These are phyloP conservation scores for Centrocercus urophasianus DNA, from an alignment of 2,113 vertebrate genomes.

Conservation along the genomic window DNA sequence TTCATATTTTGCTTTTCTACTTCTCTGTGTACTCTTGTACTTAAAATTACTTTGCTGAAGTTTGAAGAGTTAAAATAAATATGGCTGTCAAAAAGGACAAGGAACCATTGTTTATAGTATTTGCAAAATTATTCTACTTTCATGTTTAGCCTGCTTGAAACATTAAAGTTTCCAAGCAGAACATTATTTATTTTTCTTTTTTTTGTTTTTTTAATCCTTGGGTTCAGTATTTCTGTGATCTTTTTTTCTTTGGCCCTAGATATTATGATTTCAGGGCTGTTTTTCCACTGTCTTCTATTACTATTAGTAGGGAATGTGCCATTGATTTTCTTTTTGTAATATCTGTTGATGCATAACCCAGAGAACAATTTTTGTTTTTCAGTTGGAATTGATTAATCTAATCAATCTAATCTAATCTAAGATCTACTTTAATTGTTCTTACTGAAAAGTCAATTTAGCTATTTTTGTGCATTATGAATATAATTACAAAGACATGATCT, in stretches of 20 bases:
- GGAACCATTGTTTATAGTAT: background rate
- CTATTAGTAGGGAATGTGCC: background rate
- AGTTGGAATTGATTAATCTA: background rate
- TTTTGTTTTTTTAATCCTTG: background rate
- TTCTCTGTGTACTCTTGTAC: background rate
- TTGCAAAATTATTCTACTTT: background rate
- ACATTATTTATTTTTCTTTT: background rate
- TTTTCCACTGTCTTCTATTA: background rate
- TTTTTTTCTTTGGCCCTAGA: background rate
- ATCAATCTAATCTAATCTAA: background rate
- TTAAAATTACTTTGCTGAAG: background rate
- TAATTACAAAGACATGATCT: background rate
- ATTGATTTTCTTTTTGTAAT: background rate
- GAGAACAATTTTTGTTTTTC: background rate
- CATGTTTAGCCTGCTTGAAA: background rate
- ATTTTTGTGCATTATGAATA: background rate
- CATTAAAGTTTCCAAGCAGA: background rate
- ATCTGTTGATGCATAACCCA: background rate
- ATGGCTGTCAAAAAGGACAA: background rate
- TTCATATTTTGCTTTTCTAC: background rate
- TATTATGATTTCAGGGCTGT: background rate
- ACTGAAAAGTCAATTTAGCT: background rate
- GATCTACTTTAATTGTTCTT: background rate
- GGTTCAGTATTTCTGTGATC: background rate
- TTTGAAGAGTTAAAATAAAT: background rate